These are phyloP conservation scores for Liolophura sinensis DNA, from an alignment of 1,140 invertebrate species.

Conservation along the genomic window DNA sequence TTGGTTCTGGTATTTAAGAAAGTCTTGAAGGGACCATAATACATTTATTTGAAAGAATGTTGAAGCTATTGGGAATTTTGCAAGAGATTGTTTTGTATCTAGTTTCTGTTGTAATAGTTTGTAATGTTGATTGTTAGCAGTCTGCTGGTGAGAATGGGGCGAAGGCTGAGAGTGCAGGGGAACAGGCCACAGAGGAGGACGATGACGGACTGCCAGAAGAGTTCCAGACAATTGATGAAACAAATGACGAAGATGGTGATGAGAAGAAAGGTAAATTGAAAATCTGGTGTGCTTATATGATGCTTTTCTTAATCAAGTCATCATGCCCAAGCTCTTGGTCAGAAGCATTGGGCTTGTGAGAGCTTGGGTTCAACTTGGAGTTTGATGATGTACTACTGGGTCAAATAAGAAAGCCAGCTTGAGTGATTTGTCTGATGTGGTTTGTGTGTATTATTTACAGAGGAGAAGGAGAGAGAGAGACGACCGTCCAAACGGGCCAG, in stretches of 20 bases:
- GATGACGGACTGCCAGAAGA: constrained; percentile 30
- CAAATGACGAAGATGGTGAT: constrained; percentile 26
- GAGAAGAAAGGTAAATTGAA: neutral
- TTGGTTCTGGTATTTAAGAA: neutral
- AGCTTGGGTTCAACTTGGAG: no score
- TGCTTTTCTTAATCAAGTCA: neutral
- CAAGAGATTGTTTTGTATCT: no score
- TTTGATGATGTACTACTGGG: no score
- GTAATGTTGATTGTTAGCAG: neutral
- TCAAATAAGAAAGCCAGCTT: neutral
- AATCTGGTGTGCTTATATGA: no score
- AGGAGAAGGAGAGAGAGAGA: constrained; percentile 29
- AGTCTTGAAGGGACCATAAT: neutral
- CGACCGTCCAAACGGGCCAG: constrained; percentile 12
- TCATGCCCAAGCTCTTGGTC: no score
- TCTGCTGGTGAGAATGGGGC: neutral
- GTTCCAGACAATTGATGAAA: constrained; percentile 37
- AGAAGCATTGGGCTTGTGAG: no score
- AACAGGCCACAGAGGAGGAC: constrained; percentile 28
- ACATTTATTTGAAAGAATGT: neutral
- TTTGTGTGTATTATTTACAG: neutral
- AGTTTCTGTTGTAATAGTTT: no score
- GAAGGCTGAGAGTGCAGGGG: neutral
- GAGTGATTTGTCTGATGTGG: neutral
- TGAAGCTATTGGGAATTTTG: no score